phyloP scores from a whole-genome alignment of 2,888 invertebrate genomes.

The Chalcosyrphus nemorum region DNA sequence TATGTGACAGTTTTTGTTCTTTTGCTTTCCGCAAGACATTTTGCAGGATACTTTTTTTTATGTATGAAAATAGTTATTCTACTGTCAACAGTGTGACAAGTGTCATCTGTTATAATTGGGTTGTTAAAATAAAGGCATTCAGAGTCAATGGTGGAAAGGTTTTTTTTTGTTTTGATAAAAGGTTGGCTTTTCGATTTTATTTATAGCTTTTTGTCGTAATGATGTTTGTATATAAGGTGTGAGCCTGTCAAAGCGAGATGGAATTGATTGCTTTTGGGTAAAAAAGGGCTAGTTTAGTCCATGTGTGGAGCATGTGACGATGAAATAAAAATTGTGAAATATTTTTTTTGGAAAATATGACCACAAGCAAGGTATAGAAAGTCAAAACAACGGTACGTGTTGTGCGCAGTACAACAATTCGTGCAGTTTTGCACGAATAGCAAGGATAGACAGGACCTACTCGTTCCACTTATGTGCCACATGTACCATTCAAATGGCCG shows the following conservation, averaged over 20 bases:
- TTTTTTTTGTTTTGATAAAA: too few species aligned
- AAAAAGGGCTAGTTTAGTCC: too few species aligned
- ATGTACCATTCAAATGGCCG: too few species aligned
- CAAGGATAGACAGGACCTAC: too few species aligned
- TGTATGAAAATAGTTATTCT: conserved; percentile 16
- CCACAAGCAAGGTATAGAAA: too few species aligned
- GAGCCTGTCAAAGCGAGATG: neutral
- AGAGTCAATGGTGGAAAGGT: neutral
- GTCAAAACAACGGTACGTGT: too few species aligned
- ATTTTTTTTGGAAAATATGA: too few species aligned
- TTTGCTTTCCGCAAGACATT: conserved; percentile 30
- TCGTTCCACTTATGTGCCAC: too few species aligned
- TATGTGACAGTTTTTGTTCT: conserved; percentile 25
- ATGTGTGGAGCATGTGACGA: too few species aligned
- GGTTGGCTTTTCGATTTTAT: neutral
- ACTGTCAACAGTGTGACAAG: conserved; percentile 52
- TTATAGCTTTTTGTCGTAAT: neutral
- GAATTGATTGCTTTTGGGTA: neutral
- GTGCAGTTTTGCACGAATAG: too few species aligned
- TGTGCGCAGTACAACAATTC: too few species aligned
- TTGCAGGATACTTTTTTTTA: neutral
- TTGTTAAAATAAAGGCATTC: conserved; percentile 26
- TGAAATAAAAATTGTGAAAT: too few species aligned
- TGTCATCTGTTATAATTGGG: conserved; percentile 49
- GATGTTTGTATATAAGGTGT: neutral